These are phyloP conservation scores for Bucco capensis DNA, from an alignment of 2,113 vertebrate species.

Conservation along the genomic window DNA sequence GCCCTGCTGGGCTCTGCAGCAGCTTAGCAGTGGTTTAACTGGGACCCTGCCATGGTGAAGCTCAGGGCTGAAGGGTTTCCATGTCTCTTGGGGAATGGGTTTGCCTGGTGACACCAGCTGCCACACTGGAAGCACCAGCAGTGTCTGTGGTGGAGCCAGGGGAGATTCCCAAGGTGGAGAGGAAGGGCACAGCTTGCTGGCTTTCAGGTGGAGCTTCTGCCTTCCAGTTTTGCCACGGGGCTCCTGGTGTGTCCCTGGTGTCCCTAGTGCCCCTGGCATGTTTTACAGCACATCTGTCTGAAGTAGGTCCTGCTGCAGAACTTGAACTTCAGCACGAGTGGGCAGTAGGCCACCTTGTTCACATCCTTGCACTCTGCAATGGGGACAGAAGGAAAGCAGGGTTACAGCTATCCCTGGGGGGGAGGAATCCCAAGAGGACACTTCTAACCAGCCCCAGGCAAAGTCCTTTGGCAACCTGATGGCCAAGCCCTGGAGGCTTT, in stretches of 20 bases:
- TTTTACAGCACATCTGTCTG: constrained; percentile 99
- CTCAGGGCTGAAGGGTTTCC: neutral
- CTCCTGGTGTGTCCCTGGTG: constrained; percentile 35
- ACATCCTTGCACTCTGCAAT: constrained; percentile 96
- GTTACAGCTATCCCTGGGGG: neutral
- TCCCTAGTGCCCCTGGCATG: constrained; percentile 92
- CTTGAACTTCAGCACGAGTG: constrained; percentile 98
- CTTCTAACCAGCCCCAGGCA: neutral
- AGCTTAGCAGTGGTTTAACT: neutral
- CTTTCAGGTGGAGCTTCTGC: neutral
- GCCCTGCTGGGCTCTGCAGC: neutral
- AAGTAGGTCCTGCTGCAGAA: constrained; percentile 98
- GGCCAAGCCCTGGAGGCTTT: neutral
- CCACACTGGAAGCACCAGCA: neutral
- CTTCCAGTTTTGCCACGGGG: constrained; percentile 51
- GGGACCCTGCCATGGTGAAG: neutral
- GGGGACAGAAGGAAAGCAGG: neutral
- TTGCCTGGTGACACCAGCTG: neutral
- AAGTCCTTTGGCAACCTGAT: neutral
- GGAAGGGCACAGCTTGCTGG: neutral
- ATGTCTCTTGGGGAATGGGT: neutral
- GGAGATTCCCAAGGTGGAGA: neutral
- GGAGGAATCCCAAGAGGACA: neutral
- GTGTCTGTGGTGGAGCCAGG: neutral
- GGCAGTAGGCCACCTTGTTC: constrained; percentile 99